Conservation (phyloP, 1,140 invertebrate genomes). For the Panagrolaimus sp. region DNA sequence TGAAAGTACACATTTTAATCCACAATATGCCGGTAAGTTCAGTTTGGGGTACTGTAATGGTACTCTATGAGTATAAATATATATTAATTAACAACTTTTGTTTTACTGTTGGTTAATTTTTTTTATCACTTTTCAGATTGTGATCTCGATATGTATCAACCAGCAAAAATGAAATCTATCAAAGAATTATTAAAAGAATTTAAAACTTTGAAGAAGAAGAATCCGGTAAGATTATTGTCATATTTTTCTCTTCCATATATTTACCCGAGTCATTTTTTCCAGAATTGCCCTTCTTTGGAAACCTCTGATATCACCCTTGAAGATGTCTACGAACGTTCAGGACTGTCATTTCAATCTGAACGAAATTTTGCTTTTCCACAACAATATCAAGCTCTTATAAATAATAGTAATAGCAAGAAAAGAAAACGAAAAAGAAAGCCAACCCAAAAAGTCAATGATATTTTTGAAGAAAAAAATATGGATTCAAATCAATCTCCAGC, state of each 20-base stretch:
- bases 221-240: slow-evolving; percentile 19
- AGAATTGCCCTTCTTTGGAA: slow-evolving; percentile 23
- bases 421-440: background rate
- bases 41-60: background rate
- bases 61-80: too few relatives aligned
- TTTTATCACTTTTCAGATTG: slow-evolving; percentile 1
- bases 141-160: slow-evolving; percentile 27
- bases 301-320: slow-evolving; percentile 21
- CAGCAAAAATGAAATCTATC: slow-evolving; percentile 1
- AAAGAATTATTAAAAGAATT: slow-evolving; percentile 22
- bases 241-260: background rate
- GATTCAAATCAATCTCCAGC: background rate
- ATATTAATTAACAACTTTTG: background rate
- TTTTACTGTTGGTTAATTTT: background rate
- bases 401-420: background rate
- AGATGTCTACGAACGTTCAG: slow-evolving; percentile 25
- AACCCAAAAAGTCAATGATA: background rate
- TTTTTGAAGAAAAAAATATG: background rate
- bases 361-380: slow-evolving; percentile 18
- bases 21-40: background rate
- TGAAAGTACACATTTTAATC: background rate
- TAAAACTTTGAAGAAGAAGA: slow-evolving; percentile 15
- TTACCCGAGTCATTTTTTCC: background rate
- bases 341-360: slow-evolving; percentile 24
- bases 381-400: background rate